These are phyloP conservation scores for Furnarius figulus DNA, from an alignment of 2,113 vertebrate species.

Conservation along the genomic window DNA sequence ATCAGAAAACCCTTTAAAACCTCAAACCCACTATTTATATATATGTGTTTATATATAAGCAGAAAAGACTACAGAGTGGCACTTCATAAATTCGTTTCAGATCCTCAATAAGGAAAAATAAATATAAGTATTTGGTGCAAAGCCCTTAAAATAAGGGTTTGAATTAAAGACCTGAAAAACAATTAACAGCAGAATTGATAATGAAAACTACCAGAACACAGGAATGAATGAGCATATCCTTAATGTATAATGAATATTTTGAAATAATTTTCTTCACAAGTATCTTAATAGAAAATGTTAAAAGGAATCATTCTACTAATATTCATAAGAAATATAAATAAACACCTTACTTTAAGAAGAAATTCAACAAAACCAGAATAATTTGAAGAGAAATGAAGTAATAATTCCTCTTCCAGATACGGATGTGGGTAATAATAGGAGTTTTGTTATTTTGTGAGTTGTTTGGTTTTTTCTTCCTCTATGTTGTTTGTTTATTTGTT, in stretches of 20 bases:
- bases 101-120: background rate
- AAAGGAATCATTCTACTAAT: background rate
- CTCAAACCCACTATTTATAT: background rate
- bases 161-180: background rate
- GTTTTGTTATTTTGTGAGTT: background rate
- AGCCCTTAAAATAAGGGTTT: background rate
- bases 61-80: background rate
- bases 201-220: background rate
- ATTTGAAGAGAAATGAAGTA: background rate
- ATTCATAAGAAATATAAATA: background rate
- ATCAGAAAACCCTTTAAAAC: background rate
- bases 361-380: background rate
- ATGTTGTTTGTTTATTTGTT: too few relatives aligned
- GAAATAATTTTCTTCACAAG: background rate
- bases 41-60: background rate
- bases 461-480: background rate
- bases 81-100: background rate
- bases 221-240: background rate
- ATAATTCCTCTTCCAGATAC: background rate
- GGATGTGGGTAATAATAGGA: accelerated
- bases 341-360: background rate
- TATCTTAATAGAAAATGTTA: background rate
- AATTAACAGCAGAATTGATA: background rate
- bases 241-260: background rate
- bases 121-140: background rate